phyloP scores from a whole-genome alignment of 2,797 vertebrate species.

The Nyctibius grandis region DNA sequence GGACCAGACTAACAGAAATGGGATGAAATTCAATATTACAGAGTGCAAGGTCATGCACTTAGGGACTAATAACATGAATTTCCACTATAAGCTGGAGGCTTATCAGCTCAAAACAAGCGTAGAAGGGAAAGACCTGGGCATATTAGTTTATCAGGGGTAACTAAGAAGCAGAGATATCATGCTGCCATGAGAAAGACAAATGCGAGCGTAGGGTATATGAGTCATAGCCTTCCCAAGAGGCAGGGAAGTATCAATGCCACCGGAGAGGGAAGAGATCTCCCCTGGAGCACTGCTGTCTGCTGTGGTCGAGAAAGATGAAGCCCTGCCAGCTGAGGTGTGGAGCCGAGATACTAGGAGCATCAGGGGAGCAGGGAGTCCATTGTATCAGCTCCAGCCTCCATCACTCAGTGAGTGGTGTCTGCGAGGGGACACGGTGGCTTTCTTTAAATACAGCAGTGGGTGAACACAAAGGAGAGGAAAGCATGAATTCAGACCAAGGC shows the following conservation, averaged over 20 bases:
- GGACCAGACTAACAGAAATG: constrained; percentile 1
- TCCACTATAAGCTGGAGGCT: constrained; percentile 47
- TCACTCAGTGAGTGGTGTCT: not conserved
- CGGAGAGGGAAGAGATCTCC: not conserved
- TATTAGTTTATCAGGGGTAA: constrained; percentile 12
- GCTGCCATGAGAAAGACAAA: not conserved
- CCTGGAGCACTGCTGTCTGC: not conserved
- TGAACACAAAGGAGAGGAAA: not conserved
- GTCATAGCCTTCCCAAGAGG: not conserved
- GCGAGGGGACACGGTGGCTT: fast-evolving
- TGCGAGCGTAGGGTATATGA: not conserved
- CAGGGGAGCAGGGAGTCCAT: not conserved
- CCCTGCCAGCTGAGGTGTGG: not conserved
- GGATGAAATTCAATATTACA: constrained; percentile 49
- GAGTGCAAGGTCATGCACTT: constrained; percentile 40
- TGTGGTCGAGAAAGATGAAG: not conserved
- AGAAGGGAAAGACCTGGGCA: constrained; percentile 6
- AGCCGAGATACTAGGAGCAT: not conserved
- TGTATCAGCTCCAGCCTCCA: not conserved
- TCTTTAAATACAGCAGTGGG: not conserved
- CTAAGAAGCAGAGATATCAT: constrained; percentile 21
- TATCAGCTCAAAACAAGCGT: constrained; percentile 1
- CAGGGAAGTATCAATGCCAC: not conserved
- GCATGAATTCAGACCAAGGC: not conserved
- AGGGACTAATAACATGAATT: constrained; percentile 54